These are phyloP conservation scores for Caenorhabditis remanei DNA, from an alignment of 1,140 invertebrate genomes.

Conservation along the genomic window DNA sequence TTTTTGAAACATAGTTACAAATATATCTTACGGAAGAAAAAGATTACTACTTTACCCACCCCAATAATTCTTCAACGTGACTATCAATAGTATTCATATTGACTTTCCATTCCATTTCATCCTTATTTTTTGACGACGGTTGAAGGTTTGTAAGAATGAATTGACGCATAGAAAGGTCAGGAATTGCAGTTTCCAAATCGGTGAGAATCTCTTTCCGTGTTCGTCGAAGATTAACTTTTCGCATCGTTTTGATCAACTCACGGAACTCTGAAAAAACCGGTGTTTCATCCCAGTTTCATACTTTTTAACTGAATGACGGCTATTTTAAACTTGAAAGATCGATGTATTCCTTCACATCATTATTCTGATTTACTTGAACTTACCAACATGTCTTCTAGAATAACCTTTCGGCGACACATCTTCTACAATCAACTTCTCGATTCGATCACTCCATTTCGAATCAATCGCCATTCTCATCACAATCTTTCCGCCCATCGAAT, in stretches of 20 bases:
- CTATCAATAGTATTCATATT: conserved; percentile 83
- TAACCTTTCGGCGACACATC: conserved; percentile 62
- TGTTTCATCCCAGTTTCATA: no score
- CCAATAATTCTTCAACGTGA: conserved; percentile 81
- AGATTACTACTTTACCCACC: conserved; percentile 62
- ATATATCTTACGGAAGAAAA: no score
- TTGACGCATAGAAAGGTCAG: conserved; percentile 80
- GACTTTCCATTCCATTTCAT: conserved; percentile 83
- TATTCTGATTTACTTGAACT: background rate
- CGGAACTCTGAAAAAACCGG: conserved; percentile 62
- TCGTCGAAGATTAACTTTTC: conserved; percentile 67
- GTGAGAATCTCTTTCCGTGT: conserved; percentile 66
- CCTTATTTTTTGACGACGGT: conserved; percentile 79
- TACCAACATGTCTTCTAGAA: conserved; percentile 33
- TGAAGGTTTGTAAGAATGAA: conserved; percentile 87
- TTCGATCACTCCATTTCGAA: conserved; percentile 24
- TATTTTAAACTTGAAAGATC: no score
- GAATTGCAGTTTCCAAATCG: conserved; percentile 66
- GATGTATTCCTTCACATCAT: background rate
- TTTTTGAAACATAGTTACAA: no score
- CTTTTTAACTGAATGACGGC: no score
- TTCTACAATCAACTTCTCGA: conserved; percentile 72
- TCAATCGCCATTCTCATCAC: conserved; percentile 68
- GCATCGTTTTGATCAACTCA: conserved; percentile 68
- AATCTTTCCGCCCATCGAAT: conserved; percentile 75